Evolutionary conservation across 2,797 vertebrate genomes (phyloP).

Genomic region (Alectoris magna): DNA sequence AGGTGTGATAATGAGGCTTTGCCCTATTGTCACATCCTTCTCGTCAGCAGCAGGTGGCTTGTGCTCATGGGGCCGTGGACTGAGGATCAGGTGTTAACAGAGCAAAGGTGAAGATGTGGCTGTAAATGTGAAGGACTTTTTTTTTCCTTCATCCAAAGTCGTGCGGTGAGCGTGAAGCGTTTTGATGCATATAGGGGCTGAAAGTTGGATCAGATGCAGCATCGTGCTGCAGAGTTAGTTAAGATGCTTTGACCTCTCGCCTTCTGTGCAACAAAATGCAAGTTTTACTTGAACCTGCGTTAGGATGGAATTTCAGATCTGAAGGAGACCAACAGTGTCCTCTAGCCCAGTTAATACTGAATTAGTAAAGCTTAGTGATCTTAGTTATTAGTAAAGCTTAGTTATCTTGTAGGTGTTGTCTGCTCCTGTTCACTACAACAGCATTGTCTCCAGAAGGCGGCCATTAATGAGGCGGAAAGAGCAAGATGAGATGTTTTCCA

Average conservation of each 20-base stretch:
- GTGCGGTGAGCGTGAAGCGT: neutral
- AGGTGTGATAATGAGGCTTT: neutral
- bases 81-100: neutral
- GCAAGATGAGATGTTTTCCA: neutral
- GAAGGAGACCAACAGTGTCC: neutral
- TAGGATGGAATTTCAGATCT: neutral
- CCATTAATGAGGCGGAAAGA: neutral
- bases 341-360: neutral
- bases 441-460: neutral
- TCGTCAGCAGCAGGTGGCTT: neutral
- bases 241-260: neutral
- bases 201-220: fast-evolving
- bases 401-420: neutral
- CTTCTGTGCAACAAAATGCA: neutral
- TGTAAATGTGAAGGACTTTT: neutral
- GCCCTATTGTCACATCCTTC: neutral
- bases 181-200: fast-evolving
- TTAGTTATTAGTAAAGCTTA: neutral
- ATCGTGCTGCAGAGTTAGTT: neutral
- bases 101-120: neutral
- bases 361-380: neutral
- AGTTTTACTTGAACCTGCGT: neutral
- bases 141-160: neutral
- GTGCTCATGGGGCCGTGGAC: fast-evolving
- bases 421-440: neutral